phyloP scores from a whole-genome alignment of 2,888 invertebrate species.

The Eupithecia vulgata region DNA sequence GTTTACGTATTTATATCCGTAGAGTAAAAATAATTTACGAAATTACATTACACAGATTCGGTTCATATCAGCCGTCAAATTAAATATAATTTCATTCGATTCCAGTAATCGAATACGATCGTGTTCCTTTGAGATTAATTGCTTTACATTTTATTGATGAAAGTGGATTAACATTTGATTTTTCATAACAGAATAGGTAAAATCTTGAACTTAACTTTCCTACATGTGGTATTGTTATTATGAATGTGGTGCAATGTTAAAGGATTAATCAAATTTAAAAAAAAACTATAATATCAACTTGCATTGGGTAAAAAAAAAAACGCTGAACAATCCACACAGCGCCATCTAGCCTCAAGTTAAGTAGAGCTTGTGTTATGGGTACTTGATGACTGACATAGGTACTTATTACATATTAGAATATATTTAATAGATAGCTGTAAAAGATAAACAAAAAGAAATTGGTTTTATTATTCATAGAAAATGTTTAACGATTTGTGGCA shows the following conservation, averaged over 20 bases:
- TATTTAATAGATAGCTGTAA: too few relatives aligned
- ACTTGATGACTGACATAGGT: too few relatives aligned
- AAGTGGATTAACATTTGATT: neutral
- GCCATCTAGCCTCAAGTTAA: too few relatives aligned
- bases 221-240: neutral
- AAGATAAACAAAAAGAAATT: too few relatives aligned
- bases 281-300: too few relatives aligned
- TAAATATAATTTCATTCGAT: constrained; percentile 61
- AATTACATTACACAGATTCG: constrained; percentile 3
- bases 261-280: too few relatives aligned
- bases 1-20: neutral
- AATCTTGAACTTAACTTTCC: neutral
- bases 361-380: too few relatives aligned
- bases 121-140: constrained; percentile 30
- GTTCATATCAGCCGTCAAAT: constrained; percentile 54
- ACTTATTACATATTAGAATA: too few relatives aligned
- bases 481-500: too few relatives aligned
- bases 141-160: constrained; percentile 17
- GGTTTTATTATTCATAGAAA: too few relatives aligned
- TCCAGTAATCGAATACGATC: constrained; percentile 55
- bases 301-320: too few relatives aligned
- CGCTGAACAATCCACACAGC: too few relatives aligned
- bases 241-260: neutral
- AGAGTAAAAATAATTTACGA: constrained; percentile 1
- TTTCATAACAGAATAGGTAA: neutral